Conservation (phyloP, 1,140 invertebrate genomes). For the Apis dorsata region DNA sequence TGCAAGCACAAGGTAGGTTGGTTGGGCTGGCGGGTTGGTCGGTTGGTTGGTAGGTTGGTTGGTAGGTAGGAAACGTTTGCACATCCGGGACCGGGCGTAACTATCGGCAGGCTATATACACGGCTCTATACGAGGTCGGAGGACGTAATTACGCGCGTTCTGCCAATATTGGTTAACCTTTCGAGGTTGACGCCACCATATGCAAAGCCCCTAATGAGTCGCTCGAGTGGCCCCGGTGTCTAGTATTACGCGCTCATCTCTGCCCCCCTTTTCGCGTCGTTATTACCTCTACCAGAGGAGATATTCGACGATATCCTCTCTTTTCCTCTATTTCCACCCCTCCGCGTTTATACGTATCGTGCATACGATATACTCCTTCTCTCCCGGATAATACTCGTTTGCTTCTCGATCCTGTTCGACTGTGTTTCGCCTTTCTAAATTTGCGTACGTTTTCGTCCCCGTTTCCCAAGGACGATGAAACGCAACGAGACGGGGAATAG, state of each 20-base stretch:
- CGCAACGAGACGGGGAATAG: not conserved
- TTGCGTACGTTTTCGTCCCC: slow-evolving; percentile 24
- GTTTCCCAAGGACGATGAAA: not conserved
- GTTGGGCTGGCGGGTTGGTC: slow-evolving; percentile 51
- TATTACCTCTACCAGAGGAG: slow-evolving; percentile 67
- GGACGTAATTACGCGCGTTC: slow-evolving; percentile 79
- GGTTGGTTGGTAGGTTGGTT: slow-evolving; percentile 52
- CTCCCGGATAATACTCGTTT: not conserved
- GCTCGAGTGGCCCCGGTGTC: slow-evolving; percentile 75
- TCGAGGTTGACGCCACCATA: slow-evolving; percentile 79
- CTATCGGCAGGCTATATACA: slow-evolving; percentile 63
- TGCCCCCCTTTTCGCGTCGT: slow-evolving; percentile 70
- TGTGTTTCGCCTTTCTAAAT: slow-evolving; percentile 42
- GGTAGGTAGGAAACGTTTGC: slow-evolving; percentile 66
- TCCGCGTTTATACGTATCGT: not conserved
- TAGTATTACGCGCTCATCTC: slow-evolving; percentile 70
- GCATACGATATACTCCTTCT: no score
- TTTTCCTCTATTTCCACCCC: slow-evolving; percentile 47
- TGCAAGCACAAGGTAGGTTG: slow-evolving; percentile 42
- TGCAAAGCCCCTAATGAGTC: slow-evolving; percentile 79
- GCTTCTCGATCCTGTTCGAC: not conserved
- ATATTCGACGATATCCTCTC: slow-evolving; percentile 51
- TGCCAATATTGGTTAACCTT: slow-evolving; percentile 81
- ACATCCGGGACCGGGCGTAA: slow-evolving; percentile 67
- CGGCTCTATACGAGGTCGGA: slow-evolving; percentile 58